A percentile compares a stretch with the other conserved stretches of the same genome.
Evolutionary conservation across 92 coral and sea anemone species (phyloP).

Genomic region (Epizoanthus scotinus): DNA sequence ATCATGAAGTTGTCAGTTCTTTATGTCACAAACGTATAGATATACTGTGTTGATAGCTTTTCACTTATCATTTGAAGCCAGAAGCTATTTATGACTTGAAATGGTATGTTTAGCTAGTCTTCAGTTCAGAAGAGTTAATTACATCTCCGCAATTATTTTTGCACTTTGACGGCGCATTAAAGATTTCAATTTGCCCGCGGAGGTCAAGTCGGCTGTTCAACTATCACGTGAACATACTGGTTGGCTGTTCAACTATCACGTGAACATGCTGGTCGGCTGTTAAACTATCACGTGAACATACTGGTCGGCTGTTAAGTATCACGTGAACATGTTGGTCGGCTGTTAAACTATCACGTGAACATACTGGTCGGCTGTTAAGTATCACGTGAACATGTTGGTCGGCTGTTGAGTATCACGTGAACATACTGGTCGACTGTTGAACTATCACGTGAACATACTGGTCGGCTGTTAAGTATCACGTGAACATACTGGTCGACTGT

Average conservation of each 20-base stretch:
- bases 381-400: neutral
- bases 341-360: neutral
- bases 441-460: neutral
- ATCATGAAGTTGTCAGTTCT: neutral
- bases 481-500: neutral
- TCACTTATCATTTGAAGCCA: neutral
- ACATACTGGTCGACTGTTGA: too few relatives aligned
- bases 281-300: neutral
- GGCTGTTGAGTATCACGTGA: too few relatives aligned
- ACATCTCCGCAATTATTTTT: neutral
- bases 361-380: too few relatives aligned
- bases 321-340: neutral
- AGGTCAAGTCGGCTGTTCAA: neutral
- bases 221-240: neutral
- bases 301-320: too few relatives aligned
- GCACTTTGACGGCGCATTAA: neutral
- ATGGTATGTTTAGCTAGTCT: too few relatives aligned
- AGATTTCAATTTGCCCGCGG: neutral
- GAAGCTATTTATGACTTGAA: neutral
- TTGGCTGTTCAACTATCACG: too few relatives aligned
- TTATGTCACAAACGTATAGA: neutral
- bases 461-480: too few relatives aligned
- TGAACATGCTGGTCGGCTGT: neutral
- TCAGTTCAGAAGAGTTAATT: neutral
- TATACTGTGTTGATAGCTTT: neutral